Evolutionary conservation across 1,140 invertebrate genomes (phyloP).

Genomic region (Caerostris extrusa): DNA sequence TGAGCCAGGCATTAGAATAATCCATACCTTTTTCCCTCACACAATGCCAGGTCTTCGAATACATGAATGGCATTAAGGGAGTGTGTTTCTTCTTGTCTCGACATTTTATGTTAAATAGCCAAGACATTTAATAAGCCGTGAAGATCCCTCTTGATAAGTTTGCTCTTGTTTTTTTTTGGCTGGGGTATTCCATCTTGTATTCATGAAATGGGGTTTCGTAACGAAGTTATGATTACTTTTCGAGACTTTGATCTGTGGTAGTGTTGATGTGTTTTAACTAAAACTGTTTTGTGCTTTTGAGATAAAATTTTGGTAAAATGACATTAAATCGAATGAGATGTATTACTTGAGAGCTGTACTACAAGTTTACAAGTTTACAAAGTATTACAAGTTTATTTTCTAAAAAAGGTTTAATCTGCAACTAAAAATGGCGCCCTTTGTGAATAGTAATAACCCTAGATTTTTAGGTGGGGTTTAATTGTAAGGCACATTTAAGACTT

Average conservation of each 20-base stretch:
- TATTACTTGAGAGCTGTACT: no score
- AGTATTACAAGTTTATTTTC: no score
- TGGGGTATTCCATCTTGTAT: background rate
- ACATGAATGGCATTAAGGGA: constrained; percentile 10
- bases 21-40: background rate
- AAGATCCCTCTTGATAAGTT: background rate
- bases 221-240: background rate
- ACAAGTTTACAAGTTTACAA: no score
- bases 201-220: background rate
- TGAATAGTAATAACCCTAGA: no score
- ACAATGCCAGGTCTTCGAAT: background rate
- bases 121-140: constrained; percentile 10
- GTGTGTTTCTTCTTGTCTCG: background rate
- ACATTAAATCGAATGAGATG: no score
- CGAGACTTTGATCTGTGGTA: background rate
- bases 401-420: no score
- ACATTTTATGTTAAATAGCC: constrained; percentile 27
- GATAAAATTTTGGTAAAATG: no score
- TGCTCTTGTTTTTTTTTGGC: background rate
- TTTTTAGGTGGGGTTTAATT: no score
- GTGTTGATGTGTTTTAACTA: background rate
- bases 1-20: background rate
- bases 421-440: no score
- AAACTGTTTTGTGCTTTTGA: no score
- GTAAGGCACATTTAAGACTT: no score